Percentiles rank a stretch among this genome's conserved stretches.
Evolutionary conservation across 2,113 vertebrate species (phyloP).

Genomic region (Accipiter cooperii): DNA sequence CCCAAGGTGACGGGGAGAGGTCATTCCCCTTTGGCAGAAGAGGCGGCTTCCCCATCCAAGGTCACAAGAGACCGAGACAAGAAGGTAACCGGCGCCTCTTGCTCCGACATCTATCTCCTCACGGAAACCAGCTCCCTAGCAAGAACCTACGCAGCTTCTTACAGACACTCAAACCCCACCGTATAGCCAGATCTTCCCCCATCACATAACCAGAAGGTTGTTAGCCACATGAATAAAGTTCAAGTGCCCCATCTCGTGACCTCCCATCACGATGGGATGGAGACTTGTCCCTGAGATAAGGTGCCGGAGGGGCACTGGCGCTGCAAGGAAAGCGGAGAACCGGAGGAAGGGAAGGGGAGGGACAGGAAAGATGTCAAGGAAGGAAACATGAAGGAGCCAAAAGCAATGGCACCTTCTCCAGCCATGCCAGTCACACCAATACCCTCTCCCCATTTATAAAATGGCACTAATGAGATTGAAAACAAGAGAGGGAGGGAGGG

Average conservation of each 20-base stretch:
- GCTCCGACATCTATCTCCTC: not conserved
- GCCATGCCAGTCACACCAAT: not conserved
- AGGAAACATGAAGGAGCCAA: not conserved
- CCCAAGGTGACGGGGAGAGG: not conserved
- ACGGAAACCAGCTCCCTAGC: not conserved
- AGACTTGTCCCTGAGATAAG: not conserved
- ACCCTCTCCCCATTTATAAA: not conserved
- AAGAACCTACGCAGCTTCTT: not conserved
- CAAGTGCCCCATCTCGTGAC: fast-evolving
- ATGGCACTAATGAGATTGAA: not conserved
- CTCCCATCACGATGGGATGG: not conserved
- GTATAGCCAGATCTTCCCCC: not conserved
- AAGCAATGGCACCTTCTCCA: not conserved
- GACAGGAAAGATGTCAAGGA: not conserved
- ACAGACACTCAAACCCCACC: not conserved
- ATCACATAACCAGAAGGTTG: not conserved
- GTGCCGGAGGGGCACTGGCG: not conserved
- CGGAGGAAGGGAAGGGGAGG: not conserved
- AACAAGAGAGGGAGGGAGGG: not conserved
- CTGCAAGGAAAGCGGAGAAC: not conserved
- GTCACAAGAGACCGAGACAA: not conserved
- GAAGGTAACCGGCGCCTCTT: not conserved
- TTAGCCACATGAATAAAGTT: not conserved
- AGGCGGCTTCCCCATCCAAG: not conserved
- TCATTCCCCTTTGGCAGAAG: not conserved